Conservation (phyloP, 2,888 invertebrate species). For the Pandemis corylana region DNA sequence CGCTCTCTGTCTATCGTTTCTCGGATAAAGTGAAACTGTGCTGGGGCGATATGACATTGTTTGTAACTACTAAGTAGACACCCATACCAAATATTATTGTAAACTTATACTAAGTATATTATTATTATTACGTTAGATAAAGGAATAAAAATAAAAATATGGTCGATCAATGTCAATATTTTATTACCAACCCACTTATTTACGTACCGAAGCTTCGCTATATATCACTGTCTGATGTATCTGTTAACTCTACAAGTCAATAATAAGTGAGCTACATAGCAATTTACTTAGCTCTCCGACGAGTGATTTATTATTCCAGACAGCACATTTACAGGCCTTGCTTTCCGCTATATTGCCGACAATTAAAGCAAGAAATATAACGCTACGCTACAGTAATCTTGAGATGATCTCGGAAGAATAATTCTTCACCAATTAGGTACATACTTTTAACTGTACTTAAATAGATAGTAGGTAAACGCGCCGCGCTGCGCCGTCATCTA, state of each 20-base stretch:
- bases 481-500: not conserved
- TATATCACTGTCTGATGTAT: conserved; percentile 24
- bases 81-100: conserved; percentile 51
- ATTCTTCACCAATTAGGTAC: conserved; percentile 28
- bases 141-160: conserved; percentile 42
- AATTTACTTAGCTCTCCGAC: not conserved
- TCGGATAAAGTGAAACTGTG: conserved; percentile 56
- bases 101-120: conserved; percentile 61
- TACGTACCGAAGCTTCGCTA: conserved; percentile 18
- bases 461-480: conserved; percentile 7
- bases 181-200: conserved; percentile 32
- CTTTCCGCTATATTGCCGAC: conserved; percentile 22
- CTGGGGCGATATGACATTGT: conserved; percentile 69
- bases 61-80: conserved; percentile 84
- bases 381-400: conserved; percentile 37
- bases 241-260: conserved; percentile 21
- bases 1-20: conserved; percentile 57
- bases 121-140: conserved; percentile 57
- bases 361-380: conserved; percentile 35
- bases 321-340: conserved; percentile 8
- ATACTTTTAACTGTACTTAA: conserved; percentile 33
- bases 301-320: conserved; percentile 22
- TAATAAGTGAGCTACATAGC: conserved; percentile 1
- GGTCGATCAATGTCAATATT: conserved; percentile 41
- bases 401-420: conserved; percentile 31